These are phyloP conservation scores for Carettochelys insculpta DNA, from an alignment of 2,113 vertebrate genomes.

Conservation along the genomic window DNA sequence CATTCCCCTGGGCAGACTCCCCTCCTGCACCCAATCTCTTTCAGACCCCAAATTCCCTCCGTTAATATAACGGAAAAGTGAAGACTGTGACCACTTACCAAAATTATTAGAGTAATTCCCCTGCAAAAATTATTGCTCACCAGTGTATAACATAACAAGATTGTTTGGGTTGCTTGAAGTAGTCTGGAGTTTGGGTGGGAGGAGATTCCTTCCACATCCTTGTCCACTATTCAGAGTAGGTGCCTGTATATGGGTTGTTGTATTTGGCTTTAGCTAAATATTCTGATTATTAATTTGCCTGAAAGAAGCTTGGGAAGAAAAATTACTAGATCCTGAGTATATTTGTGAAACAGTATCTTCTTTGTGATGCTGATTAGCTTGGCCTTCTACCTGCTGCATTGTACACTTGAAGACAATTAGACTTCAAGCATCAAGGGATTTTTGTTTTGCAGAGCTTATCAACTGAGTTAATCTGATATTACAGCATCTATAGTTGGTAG, in stretches of 20 bases:
- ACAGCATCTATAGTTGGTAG: neutral
- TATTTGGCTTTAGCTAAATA: neutral
- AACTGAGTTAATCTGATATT: neutral
- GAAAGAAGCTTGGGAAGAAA: neutral
- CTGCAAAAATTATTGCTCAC: no score
- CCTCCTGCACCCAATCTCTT: no score
- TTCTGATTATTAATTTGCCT: neutral
- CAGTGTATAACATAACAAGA: no score
- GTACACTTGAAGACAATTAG: neutral
- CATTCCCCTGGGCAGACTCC: no score
- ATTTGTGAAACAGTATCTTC: neutral
- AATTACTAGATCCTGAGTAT: neutral
- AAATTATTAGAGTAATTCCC: no score
- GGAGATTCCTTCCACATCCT: neutral
- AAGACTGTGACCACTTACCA: no score
- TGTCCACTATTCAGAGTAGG: neutral
- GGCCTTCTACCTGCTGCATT: neutral
- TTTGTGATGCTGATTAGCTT: neutral
- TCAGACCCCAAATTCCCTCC: no score
- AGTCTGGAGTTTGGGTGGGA: neutral
- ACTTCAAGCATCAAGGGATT: neutral
- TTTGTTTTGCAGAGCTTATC: neutral
- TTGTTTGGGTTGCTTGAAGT: neutral
- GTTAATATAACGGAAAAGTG: no score
- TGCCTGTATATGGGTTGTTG: neutral